phyloP scores from a whole-genome alignment of 1,140 invertebrate species.

The Heterodera carotae region DNA sequence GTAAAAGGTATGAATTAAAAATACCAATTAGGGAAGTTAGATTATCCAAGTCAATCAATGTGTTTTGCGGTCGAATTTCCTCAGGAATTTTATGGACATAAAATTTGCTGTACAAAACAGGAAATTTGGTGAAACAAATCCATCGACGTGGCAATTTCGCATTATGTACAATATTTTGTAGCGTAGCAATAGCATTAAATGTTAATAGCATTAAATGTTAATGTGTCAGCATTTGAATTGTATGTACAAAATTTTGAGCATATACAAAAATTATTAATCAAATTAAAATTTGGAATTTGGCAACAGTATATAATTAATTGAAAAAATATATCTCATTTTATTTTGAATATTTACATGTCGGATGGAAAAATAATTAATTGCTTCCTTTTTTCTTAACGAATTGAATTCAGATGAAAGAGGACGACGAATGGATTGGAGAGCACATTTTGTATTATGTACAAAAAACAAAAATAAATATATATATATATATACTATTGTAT shows the following conservation, averaged over 20 bases:
- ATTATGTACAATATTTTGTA: background rate
- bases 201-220: background rate
- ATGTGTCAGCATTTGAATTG: too few relatives aligned
- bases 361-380: background rate
- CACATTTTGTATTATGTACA: background rate
- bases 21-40: too few relatives aligned
- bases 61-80: too few relatives aligned
- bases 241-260: background rate
- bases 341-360: background rate
- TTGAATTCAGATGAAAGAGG: background rate
- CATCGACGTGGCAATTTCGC: background rate
- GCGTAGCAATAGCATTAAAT: background rate
- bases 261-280: background rate
- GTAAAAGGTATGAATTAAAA: too few relatives aligned
- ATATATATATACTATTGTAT: background rate
- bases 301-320: too few relatives aligned
- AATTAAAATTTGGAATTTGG: background rate
- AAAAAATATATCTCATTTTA: too few relatives aligned
- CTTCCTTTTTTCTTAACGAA: background rate
- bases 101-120: slow-evolving; percentile 21
- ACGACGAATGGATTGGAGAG: background rate
- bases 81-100: slow-evolving; percentile 11
- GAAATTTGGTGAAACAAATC: background rate
- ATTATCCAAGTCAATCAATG: too few relatives aligned
- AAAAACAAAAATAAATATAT: background rate